Conservation (phyloP, 2,888 invertebrate genomes). For the Yponomeuta plumbellus region DNA sequence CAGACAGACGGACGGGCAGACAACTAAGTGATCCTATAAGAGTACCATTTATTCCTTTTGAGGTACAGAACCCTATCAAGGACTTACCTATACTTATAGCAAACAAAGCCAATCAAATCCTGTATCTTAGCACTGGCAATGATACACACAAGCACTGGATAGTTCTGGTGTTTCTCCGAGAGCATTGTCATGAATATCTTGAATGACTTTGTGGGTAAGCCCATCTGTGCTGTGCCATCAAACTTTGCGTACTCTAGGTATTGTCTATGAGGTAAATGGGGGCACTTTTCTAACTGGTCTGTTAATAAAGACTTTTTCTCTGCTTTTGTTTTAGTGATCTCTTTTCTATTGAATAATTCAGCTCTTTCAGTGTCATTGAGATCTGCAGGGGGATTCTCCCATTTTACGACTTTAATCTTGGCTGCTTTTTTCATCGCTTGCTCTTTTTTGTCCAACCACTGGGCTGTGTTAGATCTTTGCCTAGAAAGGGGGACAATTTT, state of each 20-base stretch:
- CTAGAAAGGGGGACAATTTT: constrained; percentile 57
- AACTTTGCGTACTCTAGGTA: constrained; percentile 93
- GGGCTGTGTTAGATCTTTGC: constrained; percentile 91
- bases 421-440: constrained; percentile 87
- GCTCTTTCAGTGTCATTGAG: constrained; percentile 76
- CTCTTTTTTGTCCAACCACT: constrained; percentile 92
- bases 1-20: no score
- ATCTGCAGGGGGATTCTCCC: constrained; percentile 74
- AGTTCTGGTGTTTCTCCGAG: constrained; percentile 85
- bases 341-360: constrained; percentile 76
- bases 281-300: constrained; percentile 85
- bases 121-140: constrained; percentile 89
- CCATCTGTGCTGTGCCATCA: constrained; percentile 91
- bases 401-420: constrained; percentile 85
- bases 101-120: constrained; percentile 94
- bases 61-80: no score
- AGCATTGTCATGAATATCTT: constrained; percentile 94
- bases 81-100: constrained; percentile 85
- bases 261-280: constrained; percentile 87
- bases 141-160: constrained; percentile 89
- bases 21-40: no score
- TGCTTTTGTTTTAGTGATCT: constrained; percentile 35
- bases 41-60: no score
- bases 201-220: constrained; percentile 87
- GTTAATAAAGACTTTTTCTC: constrained; percentile 80